Evolutionary conservation across 1,140 invertebrate species (phyloP).

Genomic region (Eurosta solidaginis): DNA sequence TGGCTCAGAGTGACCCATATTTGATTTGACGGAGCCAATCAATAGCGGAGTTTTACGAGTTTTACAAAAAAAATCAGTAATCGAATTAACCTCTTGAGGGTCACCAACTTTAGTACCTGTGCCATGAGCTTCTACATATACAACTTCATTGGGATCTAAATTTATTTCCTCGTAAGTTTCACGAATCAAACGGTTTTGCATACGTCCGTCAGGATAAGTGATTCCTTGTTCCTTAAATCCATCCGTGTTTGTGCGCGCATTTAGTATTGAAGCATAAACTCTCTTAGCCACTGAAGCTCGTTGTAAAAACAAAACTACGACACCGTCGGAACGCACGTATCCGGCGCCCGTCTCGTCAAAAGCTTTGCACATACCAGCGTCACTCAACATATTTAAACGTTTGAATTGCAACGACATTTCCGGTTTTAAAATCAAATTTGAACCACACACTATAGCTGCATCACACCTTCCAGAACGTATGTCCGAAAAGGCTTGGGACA

Average conservation of each 20-base stretch:
- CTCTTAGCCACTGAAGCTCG: conserved; percentile 74
- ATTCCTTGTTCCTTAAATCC: conserved; percentile 88
- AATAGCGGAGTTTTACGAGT: conserved; percentile 78
- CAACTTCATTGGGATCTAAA: conserved; percentile 79
- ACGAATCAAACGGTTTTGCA: conserved; percentile 84
- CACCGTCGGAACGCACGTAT: conserved; percentile 90
- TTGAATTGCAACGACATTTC: conserved; percentile 91
- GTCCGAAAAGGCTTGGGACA: conserved; percentile 83
- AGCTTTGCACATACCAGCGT: conserved; percentile 87
- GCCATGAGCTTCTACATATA: conserved; percentile 94
- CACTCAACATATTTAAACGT: conserved; percentile 85
- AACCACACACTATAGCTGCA: conserved; percentile 88
- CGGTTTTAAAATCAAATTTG: conserved; percentile 84
- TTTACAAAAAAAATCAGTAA: conserved; percentile 89
- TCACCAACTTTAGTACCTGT: conserved; percentile 95
- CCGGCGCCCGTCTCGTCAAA: conserved; percentile 91
- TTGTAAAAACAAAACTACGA: conserved; percentile 81
- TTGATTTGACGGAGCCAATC: conserved; percentile 95
- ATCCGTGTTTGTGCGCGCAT: conserved; percentile 88
- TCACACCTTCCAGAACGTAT: conserved; percentile 88
- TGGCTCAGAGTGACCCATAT: conserved; percentile 97
- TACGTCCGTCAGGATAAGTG: conserved; percentile 84
- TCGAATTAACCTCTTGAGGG: conserved; percentile 93
- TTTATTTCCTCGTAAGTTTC: conserved; percentile 83
- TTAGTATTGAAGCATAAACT: conserved; percentile 84